These are phyloP conservation scores for Hyperopisus bebe DNA, from an alignment of 2,113 vertebrate species.

Conservation along the genomic window DNA sequence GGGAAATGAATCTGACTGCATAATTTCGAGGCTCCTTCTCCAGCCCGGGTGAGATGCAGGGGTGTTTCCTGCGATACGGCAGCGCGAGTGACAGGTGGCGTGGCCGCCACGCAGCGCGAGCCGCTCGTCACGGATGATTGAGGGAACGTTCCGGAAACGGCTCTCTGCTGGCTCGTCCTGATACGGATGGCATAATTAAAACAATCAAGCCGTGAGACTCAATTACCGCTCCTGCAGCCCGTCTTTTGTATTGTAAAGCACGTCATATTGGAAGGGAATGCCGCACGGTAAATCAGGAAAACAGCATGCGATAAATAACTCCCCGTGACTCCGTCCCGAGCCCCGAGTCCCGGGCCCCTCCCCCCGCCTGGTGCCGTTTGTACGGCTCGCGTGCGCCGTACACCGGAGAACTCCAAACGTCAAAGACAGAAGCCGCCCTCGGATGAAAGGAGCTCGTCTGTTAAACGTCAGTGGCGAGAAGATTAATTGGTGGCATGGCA, in stretches of 20 bases:
- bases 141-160: constrained; percentile 3
- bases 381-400: neutral
- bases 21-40: neutral
- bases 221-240: neutral
- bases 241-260: neutral
- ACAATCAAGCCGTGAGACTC: constrained; percentile 5
- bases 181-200: constrained; percentile 13
- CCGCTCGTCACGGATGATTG: neutral
- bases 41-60: neutral
- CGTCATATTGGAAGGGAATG: neutral
- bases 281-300: neutral
- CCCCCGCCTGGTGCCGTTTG: neutral
- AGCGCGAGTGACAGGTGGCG: neutral
- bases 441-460: neutral
- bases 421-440: neutral
- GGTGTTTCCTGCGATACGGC: neutral
- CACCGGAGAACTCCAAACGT: neutral
- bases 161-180: neutral
- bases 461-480: neutral
- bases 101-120: neutral
- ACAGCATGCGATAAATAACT: neutral
- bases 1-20: neutral
- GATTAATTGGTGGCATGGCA: neutral
- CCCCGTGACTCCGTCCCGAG: neutral
- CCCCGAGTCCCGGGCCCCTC: neutral